Base-by-base conservation (phyloP, 2,797 vertebrate species). In the Chiroxiphia lanceolata region DNA sequence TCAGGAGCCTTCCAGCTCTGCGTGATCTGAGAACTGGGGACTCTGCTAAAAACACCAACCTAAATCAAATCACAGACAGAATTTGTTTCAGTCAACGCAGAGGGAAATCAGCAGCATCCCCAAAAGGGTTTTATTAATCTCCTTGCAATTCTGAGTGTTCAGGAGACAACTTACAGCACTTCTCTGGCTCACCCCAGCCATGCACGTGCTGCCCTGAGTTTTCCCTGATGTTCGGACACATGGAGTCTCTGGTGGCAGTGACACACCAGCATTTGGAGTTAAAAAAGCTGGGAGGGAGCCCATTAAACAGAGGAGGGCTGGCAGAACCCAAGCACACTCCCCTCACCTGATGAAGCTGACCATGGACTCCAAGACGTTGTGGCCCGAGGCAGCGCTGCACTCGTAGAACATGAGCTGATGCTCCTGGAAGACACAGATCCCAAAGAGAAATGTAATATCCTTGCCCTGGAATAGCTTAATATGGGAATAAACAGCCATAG, bases 331-430 rank as follows among this genome's bases (percentile, higher is more conserved):
- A 33, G n/a, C 10, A 15, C 3, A 1, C 6, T 34, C 61, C 96
- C 65, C 96, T 98, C 98, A 99, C 99, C 99, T 98, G 94, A 98
- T 97, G 44, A 99, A 96, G 47, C 90, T 97, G 95, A 98, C 96
- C 97, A 99, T 88, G 71, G 98, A 98, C 85, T 99, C 97, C 3
- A 95, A 92, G 89, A 99, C 98, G 7, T 99, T 99, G 95, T 99
- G 98, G 26, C 99, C 99, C 0, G 99, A 98, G 83, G 98, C 98
- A 60, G 98, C 99, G 1, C 99, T 99, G 94, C 99, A 99, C 96
- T 99, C 99, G 13, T 97, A 98, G 86, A 99, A 99, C 77, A 95
- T 85, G 72, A 98, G 96, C 56, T 98, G 98, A 89, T 98, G 98
- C 87, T 99, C 99, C 99, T 99, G 95, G 65, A 93, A 96, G 57